Base-by-base conservation (phyloP, 2,888 invertebrate genomes). In the Drosophila meridionalis region DNA sequence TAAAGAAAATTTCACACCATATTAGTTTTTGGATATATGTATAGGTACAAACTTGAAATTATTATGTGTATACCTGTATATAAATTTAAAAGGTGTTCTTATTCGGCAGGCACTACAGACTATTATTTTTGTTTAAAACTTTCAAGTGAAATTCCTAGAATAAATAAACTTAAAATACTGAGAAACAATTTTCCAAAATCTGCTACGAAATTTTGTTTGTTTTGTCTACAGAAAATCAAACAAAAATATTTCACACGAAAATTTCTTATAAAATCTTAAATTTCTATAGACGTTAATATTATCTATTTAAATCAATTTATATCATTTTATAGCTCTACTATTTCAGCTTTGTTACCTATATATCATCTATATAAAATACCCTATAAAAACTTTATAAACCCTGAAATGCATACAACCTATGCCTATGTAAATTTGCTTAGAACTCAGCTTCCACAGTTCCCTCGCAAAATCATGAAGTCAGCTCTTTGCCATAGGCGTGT, bases 401-500 rank as follows among this genome's bases (percentile, higher is more conserved):
- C 32, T 45, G 2, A 1, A 26, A 3, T 8, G 28, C 12, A 14
- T 6, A 20, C 1, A 2, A 5, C 11, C 20, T 11, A 52, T 34
- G 20, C 34, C 20, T n/a, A n/a, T 42, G 9, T 5, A 34, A 20
- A n/a, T 36, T 28, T 36, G 5, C 3, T n/a, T 52, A n/a, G 26
- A 50, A 0, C 36, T 12, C 32, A 67, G 52, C 43, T 69, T 69
- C 38, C 43, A 40, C 6, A 20, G 38, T 2, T 34, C 8, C 4
- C 55, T 55, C 14, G n/a, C n/a, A 14, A 32, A 30, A 26, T 7
- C 32, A 40, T 32, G 26, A 28, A 40, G 48, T 40, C 40, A 30
- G 32, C 32, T 26, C n/a, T 42, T 9, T 9, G 47, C 11, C 28
- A 47, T 58, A 50, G 77, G 58, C 79, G 79, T 79, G 77, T 76